Conservation (phyloP, 2,113 vertebrate genomes). For the Motacilla tschutschensis region DNA sequence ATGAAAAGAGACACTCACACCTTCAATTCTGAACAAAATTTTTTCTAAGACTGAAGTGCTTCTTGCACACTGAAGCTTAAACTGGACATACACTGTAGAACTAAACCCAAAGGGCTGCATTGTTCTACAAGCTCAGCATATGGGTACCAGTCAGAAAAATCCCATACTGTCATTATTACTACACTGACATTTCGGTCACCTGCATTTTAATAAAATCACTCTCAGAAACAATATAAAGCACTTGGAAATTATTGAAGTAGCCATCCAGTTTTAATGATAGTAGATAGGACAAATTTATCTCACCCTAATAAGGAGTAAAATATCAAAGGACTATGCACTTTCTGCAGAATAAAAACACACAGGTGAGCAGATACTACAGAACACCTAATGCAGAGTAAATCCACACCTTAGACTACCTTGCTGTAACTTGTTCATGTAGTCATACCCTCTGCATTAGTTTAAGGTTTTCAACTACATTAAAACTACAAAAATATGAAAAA, state of each 20-base stretch:
- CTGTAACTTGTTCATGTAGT: conserved; percentile 20
- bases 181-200: not conserved
- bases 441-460: not conserved
- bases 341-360: not conserved
- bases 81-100: not conserved
- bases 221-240: not conserved
- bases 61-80: not conserved
- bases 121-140: not conserved
- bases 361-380: not conserved
- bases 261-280: not conserved
- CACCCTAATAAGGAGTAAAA: not conserved
- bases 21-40: not conserved
- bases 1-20: not conserved
- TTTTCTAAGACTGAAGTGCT: not conserved
- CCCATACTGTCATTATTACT: not conserved
- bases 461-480: not conserved
- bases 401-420: conserved; percentile 8
- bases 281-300: not conserved
- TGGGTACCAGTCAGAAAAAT: not conserved
- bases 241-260: not conserved
- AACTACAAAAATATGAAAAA: not conserved
- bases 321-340: not conserved
- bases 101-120: not conserved
- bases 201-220: not conserved
- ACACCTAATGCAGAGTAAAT: not conserved